phyloP scores from a whole-genome alignment of 1,140 invertebrate species.

The Sitophilus oryzae region DNA sequence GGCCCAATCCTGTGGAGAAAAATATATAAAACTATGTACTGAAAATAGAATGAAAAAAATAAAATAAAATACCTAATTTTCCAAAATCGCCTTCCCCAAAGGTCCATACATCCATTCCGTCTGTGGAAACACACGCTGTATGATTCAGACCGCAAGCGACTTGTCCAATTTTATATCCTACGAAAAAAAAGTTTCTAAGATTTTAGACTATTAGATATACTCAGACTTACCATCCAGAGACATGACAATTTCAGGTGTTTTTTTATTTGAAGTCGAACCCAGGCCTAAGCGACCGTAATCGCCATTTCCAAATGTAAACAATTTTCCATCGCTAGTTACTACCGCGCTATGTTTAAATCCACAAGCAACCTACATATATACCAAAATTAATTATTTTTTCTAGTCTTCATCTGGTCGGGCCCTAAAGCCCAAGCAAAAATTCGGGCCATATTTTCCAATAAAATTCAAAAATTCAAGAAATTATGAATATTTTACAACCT shows the following conservation, averaged over 20 bases:
- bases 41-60: no score
- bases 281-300: slow-evolving; percentile 62
- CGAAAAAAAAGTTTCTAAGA: neutral
- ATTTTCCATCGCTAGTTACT: slow-evolving; percentile 57
- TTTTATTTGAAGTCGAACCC: slow-evolving; percentile 57
- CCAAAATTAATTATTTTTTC: no score
- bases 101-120: slow-evolving; percentile 57
- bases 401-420: no score
- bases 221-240: slow-evolving; percentile 40
- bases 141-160: slow-evolving; percentile 59
- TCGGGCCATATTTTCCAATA: no score
- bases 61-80: slow-evolving; percentile 45
- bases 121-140: slow-evolving; percentile 55
- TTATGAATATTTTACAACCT: no score
- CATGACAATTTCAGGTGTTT: slow-evolving; percentile 54
- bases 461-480: no score
- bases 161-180: slow-evolving; percentile 43
- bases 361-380: slow-evolving; percentile 47
- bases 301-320: slow-evolving; percentile 64
- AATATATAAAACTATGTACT: neutral
- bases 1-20: slow-evolving; percentile 48
- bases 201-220: neutral
- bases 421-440: no score
- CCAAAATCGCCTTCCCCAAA: slow-evolving; percentile 67
- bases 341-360: slow-evolving; percentile 66